Evolutionary conservation across 2,888 invertebrate species (phyloP), one percentile per base, ranked within the genome.

Genomic region (Syritta pipiens): DNA sequence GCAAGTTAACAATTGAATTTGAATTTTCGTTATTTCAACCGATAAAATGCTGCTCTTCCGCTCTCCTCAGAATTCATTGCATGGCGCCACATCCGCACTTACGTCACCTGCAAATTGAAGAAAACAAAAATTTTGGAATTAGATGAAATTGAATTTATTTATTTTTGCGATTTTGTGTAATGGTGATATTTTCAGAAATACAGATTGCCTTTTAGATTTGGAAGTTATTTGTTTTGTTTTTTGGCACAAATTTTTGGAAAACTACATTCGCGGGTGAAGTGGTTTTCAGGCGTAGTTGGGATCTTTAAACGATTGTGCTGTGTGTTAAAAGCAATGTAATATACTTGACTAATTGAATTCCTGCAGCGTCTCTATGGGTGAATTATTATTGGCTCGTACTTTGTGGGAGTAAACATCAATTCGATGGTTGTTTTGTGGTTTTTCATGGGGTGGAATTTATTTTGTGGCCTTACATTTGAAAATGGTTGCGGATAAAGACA

Each of bases 261-360:
- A 30, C 40, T 67, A 37, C 32, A 17, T 2, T 20, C 19, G 35
- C 6, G 44, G 19, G 10, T 20, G 20, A 12, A 17, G 28, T 19
- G 28, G 49, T 10, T 24, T 3, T 22, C 17, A 24, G 5, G 9
- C n/a, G 7, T 7, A 35, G 24, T 10, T 30, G 44, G 4, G 12
- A 28, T 59, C 30, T 26, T n/a, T 3, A 51, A 44, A 22, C 22
- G 53, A 46, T 48, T 22, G 53, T 28, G 37, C n/a, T n/a, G n/a
- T n/a, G n/a, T n/a, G n/a, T n/a, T n/a, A n/a, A n/a, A n/a, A n/a
- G n/a, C n/a, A 68, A 53, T 51, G 17, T 44, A 53, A 59, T 51
- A 59, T 68, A 68, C 68, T 75, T 75, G 75, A 69, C 62, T 76
- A 76, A 76, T 69, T 57, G 75, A 14, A 63, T 24, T 76, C 62